These are phyloP conservation scores for Pitta sordida DNA, from an alignment of 2,113 vertebrate species.

Conservation along the genomic window DNA sequence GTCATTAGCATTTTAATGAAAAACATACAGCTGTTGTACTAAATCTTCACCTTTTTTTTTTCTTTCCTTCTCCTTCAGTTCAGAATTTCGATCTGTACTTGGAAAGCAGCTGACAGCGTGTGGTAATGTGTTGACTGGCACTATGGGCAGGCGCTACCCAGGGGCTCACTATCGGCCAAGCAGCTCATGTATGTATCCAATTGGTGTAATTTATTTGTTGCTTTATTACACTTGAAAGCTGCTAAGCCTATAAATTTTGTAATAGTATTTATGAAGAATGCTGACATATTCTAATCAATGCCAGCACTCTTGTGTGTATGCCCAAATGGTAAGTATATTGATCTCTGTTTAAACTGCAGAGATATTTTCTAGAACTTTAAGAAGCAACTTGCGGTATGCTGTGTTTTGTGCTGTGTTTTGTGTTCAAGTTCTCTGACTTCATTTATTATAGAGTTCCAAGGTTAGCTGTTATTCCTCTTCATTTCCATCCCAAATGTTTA, in stretches of 20 bases:
- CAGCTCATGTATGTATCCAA: conserved; percentile 75
- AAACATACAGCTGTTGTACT: conserved; percentile 62
- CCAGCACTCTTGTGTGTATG: not conserved
- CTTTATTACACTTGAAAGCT: not conserved
- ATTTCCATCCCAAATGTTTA: not conserved
- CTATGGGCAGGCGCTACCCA: conserved; percentile 78
- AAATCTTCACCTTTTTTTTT: conserved; percentile 59
- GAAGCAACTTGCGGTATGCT: not conserved
- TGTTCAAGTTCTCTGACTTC: not conserved
- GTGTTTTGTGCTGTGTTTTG: not conserved
- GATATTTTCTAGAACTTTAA: not conserved
- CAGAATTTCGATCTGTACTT: not conserved
- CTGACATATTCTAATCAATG: not conserved
- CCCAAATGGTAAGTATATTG: not conserved
- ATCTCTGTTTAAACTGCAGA: not conserved
- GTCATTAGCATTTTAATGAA: conserved; percentile 78
- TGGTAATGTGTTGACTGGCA: conserved; percentile 72
- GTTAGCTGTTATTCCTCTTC: not conserved
- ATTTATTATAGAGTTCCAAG: not conserved
- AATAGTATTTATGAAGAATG: not conserved
- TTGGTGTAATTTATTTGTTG: not conserved
- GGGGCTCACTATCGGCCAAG: conserved; percentile 71
- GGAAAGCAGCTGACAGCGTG: conserved; percentile 36
- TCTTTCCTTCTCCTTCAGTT: conserved; percentile 28
- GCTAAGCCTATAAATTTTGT: not conserved